Evolutionary conservation across 2,888 invertebrate species (phyloP), one percentile per base, ranked within the genome.

Genomic region (Exephanes ischioxanthus): DNA sequence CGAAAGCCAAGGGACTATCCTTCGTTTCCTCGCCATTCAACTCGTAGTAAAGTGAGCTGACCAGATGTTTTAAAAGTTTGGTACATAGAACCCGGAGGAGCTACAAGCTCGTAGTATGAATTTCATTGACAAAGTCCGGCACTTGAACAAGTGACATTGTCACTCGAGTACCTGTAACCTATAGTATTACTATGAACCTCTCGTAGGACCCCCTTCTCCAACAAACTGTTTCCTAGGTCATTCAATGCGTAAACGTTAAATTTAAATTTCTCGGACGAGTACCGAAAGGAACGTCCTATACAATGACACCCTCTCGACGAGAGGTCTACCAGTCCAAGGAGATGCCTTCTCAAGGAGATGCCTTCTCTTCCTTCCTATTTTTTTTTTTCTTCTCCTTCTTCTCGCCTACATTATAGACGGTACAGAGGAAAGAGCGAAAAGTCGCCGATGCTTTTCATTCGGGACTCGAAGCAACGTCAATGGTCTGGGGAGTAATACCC

Each of bases 161-260:
- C 86, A 72, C 81, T 93, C 80, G 90, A 93, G 93, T 92, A 92
- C 91, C 92, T 92, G 92, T 92, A 93, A 93, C 91, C 77, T 92
- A 63, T 33, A 33, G 79, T 81, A 87, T 73, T 83, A 76, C 82
- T 61, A 78, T 71, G 66, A 26, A 63, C 41, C 81, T 73, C 66
- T 80, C 70, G 83, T 72, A 84, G 58, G 45, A 22, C 26, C 58
- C 22, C 19, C 22, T 22, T 22, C 55, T 22, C 22, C 26, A 16
- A 61, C 41, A 73, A 30, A 61, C 7, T 45, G 33, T 22, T 51
- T 55, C 16, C 53, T 53, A 16, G 76, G 22, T 67, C 76, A 51
- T 77, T 77, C 76, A 53, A 67, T 67, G 83, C 67, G 68, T 77
- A 78, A 89, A 91, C 90, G 90, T 91, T 91, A 92, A 92, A 93